These are phyloP conservation scores for Caracal caracal DNA, from an alignment of 2,113 vertebrate species.

Conservation along the genomic window DNA sequence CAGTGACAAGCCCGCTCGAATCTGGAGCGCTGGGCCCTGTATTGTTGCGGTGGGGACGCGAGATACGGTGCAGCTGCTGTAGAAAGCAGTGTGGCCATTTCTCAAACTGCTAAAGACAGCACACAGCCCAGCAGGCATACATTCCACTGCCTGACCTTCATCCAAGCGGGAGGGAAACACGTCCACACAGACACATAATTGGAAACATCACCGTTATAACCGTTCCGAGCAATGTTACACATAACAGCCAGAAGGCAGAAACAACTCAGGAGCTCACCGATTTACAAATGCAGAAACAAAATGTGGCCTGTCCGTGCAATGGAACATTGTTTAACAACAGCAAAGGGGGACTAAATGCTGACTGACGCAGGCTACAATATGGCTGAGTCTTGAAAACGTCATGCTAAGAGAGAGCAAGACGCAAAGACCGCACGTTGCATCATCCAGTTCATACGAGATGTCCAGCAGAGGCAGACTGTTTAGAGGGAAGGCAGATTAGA, in stretches of 20 bases:
- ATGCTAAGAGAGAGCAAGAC: neutral
- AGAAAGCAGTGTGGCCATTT: neutral
- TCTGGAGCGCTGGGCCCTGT: accelerated
- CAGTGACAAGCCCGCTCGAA: accelerated
- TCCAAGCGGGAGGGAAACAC: neutral
- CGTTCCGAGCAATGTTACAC: accelerated
- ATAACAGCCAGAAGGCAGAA: neutral
- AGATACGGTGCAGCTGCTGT: accelerated
- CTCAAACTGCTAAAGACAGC: neutral
- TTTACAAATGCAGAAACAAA: accelerated
- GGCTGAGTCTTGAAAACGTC: accelerated
- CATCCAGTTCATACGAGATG: accelerated
- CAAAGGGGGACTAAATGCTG: accelerated
- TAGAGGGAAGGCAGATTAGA: accelerated
- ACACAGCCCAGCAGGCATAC: neutral
- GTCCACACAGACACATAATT: neutral
- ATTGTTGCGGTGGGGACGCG: accelerated
- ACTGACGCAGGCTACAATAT: accelerated
- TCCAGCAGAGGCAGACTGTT: neutral
- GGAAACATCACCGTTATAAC: neutral
- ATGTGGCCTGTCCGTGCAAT: accelerated
- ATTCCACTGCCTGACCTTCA: no score
- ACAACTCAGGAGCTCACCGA: neutral
- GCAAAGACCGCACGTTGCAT: accelerated
- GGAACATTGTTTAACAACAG: accelerated